phyloP scores from a whole-genome alignment of 2,888 invertebrate genomes.

The Drosophila incognita region DNA sequence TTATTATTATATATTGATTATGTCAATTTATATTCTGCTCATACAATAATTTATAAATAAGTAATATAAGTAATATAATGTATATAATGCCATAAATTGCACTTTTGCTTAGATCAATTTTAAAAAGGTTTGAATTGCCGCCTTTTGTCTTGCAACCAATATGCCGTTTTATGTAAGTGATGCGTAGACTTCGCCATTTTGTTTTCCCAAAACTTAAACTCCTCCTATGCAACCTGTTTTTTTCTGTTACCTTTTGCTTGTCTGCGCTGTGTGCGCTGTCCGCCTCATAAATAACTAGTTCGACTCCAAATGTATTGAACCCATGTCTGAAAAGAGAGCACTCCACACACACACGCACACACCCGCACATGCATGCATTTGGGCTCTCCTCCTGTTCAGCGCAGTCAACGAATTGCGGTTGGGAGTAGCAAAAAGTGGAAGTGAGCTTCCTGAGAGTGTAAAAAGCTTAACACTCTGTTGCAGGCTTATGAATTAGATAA shows the following conservation, averaged over 20 bases:
- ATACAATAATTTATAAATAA: background rate
- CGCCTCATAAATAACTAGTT: slow-evolving; percentile 27
- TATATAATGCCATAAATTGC: background rate
- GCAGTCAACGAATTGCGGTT: background rate
- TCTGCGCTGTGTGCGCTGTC: background rate
- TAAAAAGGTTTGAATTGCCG: background rate
- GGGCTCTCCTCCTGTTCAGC: background rate
- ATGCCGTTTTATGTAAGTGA: slow-evolving; percentile 3
- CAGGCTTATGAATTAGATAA: background rate
- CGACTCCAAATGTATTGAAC: slow-evolving; percentile 40
- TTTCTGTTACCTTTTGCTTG: slow-evolving; percentile 4
- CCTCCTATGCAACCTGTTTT: slow-evolving; percentile 58
- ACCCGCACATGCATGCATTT: background rate
- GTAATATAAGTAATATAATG: background rate
- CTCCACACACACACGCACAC: background rate
- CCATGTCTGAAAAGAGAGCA: slow-evolving; percentile 27
- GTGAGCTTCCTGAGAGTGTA: background rate
- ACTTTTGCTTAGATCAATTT: background rate
- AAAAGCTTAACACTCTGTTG: background rate
- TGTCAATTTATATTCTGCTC: background rate
- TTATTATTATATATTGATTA: background rate
- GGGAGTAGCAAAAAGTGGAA: background rate
- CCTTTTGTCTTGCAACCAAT: background rate
- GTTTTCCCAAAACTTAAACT: slow-evolving; percentile 32
- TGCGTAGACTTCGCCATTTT: slow-evolving; percentile 39